Base-by-base conservation (phyloP, 2,113 vertebrate genomes). In the Onychostruthus taczanowskii region DNA sequence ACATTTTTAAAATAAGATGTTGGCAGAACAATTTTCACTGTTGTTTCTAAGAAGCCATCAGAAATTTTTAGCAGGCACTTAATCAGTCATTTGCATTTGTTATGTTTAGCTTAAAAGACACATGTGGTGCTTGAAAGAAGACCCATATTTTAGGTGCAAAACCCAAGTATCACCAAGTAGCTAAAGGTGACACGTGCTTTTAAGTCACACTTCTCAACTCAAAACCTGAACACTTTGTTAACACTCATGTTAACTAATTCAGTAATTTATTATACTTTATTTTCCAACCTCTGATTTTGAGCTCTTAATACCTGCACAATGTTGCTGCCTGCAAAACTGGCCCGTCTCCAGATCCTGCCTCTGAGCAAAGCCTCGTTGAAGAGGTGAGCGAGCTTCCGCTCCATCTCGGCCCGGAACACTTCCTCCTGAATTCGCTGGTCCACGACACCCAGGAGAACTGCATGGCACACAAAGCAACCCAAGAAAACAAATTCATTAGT, bases 401-500 rank as follows among this genome's bases (percentile, higher is more conserved):
- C 99, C 97, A 99, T 99, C 97, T 98, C 99, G 2, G 99, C 98
- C 79, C 98, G 98, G 78, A 99, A 99, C 73, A 98, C 98, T 27
- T 98, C 98, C 68, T 98, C 99, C 69, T 98, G 97, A 53, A 98
- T 95, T 63, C 98, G 98, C 93, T 98, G 98, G 90, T 99, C 98
- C 15, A 98, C 44, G 3, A 99, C 99, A 3, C 99, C 99, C 95
- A 99, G 93, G 84, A 98, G 97, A 93, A 98, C 98, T 98, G 59
- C 35, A 50, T 23, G 27, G 50, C 78, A 88, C 62, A 78, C 21
- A 78, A 63, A 84, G 82, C 47, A 95, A 73, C 53, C 79, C 43
- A 77, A 90, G 61, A 82, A 70, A 55, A 77, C 55, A 90, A 83
- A 69, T 8, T 9, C 27, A 77, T 95, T 43, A 82, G 88, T 50